These are phyloP conservation scores for Hydractinia echinata DNA, from an alignment of 30 jellyfish, hydroid and myxozoan genomes.

Conservation along the genomic window DNA sequence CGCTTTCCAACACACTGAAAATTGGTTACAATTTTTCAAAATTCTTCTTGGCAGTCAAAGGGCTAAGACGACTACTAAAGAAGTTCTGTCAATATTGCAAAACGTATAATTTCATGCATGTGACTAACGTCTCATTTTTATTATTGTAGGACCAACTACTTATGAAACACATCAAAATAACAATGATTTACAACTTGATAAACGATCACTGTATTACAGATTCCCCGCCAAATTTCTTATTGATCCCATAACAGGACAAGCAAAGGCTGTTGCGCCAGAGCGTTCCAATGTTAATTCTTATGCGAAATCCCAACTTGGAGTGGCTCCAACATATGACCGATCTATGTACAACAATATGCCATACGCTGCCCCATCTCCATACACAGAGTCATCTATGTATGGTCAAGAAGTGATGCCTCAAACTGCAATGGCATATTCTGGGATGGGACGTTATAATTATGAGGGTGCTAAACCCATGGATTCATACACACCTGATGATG, in stretches of 20 bases:
- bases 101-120: too few relatives aligned
- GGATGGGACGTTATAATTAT: too few relatives aligned
- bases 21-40: too few relatives aligned
- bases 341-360: background rate
- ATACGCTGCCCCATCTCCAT: background rate
- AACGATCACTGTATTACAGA: constrained; percentile 21
- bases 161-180: background rate
- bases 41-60: too few relatives aligned
- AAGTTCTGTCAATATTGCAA: too few relatives aligned
- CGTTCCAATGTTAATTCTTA: background rate
- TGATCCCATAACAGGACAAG: constrained; percentile 25
- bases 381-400: constrained; percentile 7
- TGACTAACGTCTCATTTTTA: too few relatives aligned
- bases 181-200: background rate
- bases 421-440: too few relatives aligned
- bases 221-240: constrained; percentile 22
- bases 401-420: background rate
- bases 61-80: too few relatives aligned
- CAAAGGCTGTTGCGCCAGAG: constrained; percentile 23
- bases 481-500: too few relatives aligned
- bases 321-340: background rate
- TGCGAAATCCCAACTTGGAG: constrained; percentile 11
- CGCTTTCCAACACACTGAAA: too few relatives aligned
- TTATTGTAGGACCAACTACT: too few relatives aligned
- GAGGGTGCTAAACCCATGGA: too few relatives aligned